These are phyloP conservation scores for Microvelia longipes DNA, from an alignment of 1,140 invertebrate genomes.

Conservation along the genomic window DNA sequence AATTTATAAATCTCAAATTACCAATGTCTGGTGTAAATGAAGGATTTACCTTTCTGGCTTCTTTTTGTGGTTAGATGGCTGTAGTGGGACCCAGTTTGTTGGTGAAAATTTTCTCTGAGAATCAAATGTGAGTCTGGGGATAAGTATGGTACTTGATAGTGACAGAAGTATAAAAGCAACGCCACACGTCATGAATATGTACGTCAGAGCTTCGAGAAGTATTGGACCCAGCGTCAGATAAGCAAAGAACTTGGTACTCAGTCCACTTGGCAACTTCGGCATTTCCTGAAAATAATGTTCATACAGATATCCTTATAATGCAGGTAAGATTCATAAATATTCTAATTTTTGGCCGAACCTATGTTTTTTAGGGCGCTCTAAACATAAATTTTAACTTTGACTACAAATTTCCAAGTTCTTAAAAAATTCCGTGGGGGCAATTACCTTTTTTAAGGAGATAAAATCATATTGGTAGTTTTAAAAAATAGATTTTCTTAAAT, in stretches of 20 bases:
- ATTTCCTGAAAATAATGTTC: slow-evolving; percentile 41
- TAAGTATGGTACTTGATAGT: slow-evolving; percentile 30
- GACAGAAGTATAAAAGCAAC: slow-evolving; percentile 34
- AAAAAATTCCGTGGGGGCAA: no score
- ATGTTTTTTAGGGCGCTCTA: not conserved
- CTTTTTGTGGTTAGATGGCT: no score
- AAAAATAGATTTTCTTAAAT: no score
- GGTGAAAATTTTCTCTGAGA: slow-evolving; percentile 12
- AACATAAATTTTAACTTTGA: no score
- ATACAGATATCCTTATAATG: not conserved
- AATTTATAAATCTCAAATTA: no score
- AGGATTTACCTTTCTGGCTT: no score
- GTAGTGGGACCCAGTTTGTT: not conserved
- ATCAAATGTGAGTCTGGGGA: slow-evolving; percentile 19
- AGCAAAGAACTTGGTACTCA: slow-evolving; percentile 48
- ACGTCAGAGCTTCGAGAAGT: slow-evolving; percentile 39
- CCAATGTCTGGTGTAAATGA: no score
- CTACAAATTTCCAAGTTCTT: no score
- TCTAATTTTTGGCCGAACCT: not conserved
- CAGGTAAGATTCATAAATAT: not conserved
- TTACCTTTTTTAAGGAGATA: no score
- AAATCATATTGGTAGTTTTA: no score
- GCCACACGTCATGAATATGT: slow-evolving; percentile 39
- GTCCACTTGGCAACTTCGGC: slow-evolving; percentile 40
- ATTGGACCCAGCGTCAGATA: slow-evolving; percentile 52